A percentile compares a stretch with the other conserved stretches of the same genome.
These are phyloP conservation scores for Orestias chungarensis DNA, from an alignment of 2,797 vertebrate species.

Conservation along the genomic window DNA sequence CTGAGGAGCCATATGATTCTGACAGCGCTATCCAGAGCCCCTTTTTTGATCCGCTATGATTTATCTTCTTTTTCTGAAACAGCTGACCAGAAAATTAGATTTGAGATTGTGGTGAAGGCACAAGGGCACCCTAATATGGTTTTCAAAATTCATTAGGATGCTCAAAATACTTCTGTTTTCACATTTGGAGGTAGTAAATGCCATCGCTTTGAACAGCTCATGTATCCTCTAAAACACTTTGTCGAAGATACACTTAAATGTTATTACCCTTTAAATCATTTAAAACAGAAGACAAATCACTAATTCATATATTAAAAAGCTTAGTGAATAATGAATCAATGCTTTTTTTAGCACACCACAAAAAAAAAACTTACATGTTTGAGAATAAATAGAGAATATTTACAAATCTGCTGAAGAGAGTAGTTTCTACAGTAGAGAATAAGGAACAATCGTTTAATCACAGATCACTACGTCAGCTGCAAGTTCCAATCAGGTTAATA, in stretches of 20 bases:
- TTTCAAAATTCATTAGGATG: constrained; percentile 40
- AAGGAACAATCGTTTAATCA: neutral
- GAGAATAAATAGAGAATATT: neutral
- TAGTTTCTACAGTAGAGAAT: neutral
- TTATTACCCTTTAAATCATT: neutral
- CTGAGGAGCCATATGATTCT: constrained; percentile 7
- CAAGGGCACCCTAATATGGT: constrained; percentile 35
- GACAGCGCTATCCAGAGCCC: constrained; percentile 15
- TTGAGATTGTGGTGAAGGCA: constrained; percentile 11
- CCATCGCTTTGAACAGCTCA: constrained; percentile 43
- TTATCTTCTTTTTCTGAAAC: constrained; percentile 22
- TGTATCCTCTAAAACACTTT: constrained; percentile 27
- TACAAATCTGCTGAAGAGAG: neutral
- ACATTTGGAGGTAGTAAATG: constrained; percentile 25
- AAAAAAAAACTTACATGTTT: neutral
- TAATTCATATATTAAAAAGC: neutral
- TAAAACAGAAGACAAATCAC: neutral
- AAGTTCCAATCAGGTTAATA: neutral
- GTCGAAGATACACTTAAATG: neutral
- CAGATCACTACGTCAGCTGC: neutral
- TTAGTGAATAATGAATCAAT: neutral
- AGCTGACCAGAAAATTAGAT: constrained; percentile 26
- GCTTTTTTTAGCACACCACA: too few species aligned
- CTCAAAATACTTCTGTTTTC: constrained; percentile 28
- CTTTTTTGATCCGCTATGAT: constrained; percentile 22